Evolutionary conservation across 2,797 vertebrate genomes (phyloP).

Genomic region (Taeniopygia guttata): DNA sequence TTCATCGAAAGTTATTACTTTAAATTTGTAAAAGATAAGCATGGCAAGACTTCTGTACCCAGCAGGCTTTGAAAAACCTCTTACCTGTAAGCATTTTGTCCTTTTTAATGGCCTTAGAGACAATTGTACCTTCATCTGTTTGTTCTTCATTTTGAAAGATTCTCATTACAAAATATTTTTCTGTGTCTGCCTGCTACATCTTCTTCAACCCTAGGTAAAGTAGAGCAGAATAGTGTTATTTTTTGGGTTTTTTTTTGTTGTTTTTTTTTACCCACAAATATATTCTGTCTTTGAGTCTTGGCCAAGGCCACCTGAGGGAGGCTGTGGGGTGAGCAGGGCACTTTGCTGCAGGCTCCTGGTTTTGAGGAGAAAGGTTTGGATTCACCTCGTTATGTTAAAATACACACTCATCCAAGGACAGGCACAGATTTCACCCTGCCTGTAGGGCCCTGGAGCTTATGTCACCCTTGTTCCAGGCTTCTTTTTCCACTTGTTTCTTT

Average conservation of each 20-base stretch:
- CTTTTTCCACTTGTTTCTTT: not conserved
- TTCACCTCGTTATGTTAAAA: not conserved
- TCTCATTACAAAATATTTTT: not conserved
- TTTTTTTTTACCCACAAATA: not conserved
- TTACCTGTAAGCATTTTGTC: not conserved
- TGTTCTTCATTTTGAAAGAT: not conserved
- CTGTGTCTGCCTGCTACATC: fast-evolving
- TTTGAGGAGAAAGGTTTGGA: not conserved
- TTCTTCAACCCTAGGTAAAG: not conserved
- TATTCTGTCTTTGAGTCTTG: not conserved
- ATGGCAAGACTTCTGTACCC: not conserved
- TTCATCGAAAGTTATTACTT: not conserved
- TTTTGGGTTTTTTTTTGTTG: not conserved
- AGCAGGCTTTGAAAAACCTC: not conserved
- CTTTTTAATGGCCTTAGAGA: not conserved
- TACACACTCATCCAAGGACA: not conserved
- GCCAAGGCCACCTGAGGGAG: not conserved
- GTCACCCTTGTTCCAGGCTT: not conserved
- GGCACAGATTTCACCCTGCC: not conserved
- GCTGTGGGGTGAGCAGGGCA: not conserved
- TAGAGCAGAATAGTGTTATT: not conserved
- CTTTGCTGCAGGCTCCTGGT: not conserved
- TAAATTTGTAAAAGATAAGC: not conserved
- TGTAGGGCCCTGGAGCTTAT: not conserved
- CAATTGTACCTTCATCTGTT: not conserved